phyloP scores from a whole-genome alignment of 2,113 vertebrate genomes.

The Nothobranchius kuhntae region DNA sequence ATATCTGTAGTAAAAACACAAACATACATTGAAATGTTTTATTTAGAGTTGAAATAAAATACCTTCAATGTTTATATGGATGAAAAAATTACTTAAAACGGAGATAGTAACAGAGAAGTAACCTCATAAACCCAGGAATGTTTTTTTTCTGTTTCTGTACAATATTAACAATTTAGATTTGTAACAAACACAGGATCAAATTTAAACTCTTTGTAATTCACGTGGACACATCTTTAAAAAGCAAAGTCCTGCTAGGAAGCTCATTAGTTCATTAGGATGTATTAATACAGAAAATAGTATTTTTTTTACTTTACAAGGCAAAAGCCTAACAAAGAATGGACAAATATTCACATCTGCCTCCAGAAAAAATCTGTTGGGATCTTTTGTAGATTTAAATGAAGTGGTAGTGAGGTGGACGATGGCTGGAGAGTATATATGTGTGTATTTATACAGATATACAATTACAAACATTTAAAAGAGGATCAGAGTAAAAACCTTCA shows the following conservation, averaged over 20 bases:
- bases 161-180: not conserved
- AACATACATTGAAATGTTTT: constrained; percentile 17
- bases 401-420: not conserved
- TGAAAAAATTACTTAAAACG: not conserved
- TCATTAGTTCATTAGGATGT: no score
- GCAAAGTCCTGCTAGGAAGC: no score
- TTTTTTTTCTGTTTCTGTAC: not conserved
- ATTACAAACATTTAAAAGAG: constrained; percentile 44
- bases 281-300: not conserved
- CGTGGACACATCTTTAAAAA: not conserved
- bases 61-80: constrained; percentile 1
- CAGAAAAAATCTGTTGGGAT: not conserved
- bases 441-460: not conserved
- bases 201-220: not conserved
- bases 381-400: not conserved
- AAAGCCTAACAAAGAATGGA: not conserved
- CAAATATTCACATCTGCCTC: not conserved
- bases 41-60: constrained; percentile 19
- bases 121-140: not conserved
- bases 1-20: not conserved
- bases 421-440: constrained; percentile 3
- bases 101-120: not conserved
- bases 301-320: not conserved
- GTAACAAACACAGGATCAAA: not conserved
- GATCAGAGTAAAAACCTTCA: constrained; percentile 35